These are phyloP conservation scores for Acipenser ruthenus DNA, from an alignment of 2,797 vertebrate species.

Conservation along the genomic window DNA sequence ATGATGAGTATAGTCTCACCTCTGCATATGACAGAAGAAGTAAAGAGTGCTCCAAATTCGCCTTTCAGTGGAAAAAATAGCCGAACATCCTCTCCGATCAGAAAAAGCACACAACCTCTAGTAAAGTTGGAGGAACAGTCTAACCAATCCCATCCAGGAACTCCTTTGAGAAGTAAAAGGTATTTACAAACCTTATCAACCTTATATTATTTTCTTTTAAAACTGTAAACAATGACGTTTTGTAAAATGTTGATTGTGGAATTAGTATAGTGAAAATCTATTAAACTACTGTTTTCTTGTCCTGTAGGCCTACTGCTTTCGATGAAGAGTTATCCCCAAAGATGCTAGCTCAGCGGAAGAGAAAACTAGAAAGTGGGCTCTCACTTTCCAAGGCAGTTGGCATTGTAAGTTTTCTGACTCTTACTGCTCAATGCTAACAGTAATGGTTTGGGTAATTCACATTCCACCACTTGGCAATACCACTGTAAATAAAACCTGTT, in stretches of 20 bases:
- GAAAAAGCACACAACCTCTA: constrained; percentile 32
- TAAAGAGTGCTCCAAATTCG: constrained; percentile 44
- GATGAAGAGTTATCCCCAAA: constrained; percentile 73
- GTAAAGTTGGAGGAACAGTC: constrained; percentile 40
- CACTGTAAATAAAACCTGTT: no score
- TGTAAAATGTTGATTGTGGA: no score
- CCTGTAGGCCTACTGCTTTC: constrained; percentile 59
- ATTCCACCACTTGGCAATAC: neutral
- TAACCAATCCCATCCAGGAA: constrained; percentile 50
- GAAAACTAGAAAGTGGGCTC: constrained; percentile 78
- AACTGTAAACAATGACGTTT: neutral
- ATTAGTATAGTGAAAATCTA: no score
- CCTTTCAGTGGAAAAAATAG: constrained; percentile 52
- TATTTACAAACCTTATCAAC: neutral
- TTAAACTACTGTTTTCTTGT: constrained; percentile 22
- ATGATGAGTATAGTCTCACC: constrained; percentile 47
- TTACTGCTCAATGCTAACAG: neutral
- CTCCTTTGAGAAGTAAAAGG: constrained; percentile 34
- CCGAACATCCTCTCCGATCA: constrained; percentile 60
- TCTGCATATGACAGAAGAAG: constrained; percentile 44
- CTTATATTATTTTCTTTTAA: neutral
- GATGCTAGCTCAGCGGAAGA: constrained; percentile 80
- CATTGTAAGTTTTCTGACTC: constrained; percentile 64
- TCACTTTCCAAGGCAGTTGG: constrained; percentile 74
- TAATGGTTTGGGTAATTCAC: neutral